Conservation (phyloP, 2,888 invertebrate species). For the Orthosia gracilis region DNA sequence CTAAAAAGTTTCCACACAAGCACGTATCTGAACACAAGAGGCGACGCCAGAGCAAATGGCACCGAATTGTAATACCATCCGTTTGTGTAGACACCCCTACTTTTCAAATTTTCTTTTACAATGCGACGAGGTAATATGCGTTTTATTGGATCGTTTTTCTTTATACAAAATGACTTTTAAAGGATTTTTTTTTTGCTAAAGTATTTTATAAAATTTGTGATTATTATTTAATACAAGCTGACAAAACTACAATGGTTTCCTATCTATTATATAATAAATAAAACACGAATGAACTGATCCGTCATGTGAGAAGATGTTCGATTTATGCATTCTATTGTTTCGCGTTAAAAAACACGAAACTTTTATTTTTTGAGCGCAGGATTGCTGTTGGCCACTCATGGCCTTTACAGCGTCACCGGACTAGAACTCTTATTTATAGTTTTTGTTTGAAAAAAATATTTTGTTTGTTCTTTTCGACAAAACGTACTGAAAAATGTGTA, state of each 20-base stretch:
- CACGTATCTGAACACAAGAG: conserved; percentile 82
- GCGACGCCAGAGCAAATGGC: conserved; percentile 82
- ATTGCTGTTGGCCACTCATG: conserved; percentile 51
- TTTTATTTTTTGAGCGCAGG: conserved; percentile 46
- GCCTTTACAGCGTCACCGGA: conserved; percentile 54
- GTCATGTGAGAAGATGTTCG: conserved; percentile 59
- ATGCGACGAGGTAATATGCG: conserved; percentile 84
- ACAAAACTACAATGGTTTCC: conserved; percentile 56
- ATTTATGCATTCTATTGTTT: conserved; percentile 57
- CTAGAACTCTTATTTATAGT: conserved; percentile 55
- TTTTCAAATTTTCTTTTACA: conserved; percentile 86
- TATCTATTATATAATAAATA: conserved; percentile 35
- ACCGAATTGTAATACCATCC: conserved; percentile 85
- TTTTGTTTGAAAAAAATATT: conserved; percentile 57
- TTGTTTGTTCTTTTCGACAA: conserved; percentile 57
- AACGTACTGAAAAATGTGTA: conserved; percentile 60
- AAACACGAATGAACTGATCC: conserved; percentile 25
- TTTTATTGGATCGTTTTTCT: conserved; percentile 86
- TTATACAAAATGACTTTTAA: conserved; percentile 82
- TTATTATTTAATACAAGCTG: conserved; percentile 28
- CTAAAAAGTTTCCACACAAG: conserved; percentile 84
- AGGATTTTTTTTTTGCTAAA: conserved; percentile 69
- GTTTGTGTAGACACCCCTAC: conserved; percentile 82
- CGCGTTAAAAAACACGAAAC: conserved; percentile 46
- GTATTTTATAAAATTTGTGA: conserved; percentile 42